Evolutionary conservation across 2,888 invertebrate species (phyloP), one percentile per base, ranked within the genome.

Genomic region (Scaptomyza polygonia): DNA sequence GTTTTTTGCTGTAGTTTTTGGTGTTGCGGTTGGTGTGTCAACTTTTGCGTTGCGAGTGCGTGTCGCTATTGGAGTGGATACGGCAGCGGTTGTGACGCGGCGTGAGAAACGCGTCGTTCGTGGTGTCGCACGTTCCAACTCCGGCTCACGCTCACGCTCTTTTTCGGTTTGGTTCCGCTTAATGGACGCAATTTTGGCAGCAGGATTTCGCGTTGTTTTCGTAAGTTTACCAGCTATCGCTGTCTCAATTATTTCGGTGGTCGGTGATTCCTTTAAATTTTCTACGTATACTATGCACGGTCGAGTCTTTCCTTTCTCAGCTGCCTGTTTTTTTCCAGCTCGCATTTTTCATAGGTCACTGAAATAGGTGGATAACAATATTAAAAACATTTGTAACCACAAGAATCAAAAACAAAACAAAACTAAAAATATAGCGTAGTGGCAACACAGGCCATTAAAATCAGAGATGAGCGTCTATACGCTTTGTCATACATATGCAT

Each of bases 271-370:
- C 42, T 69, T 66, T 12, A 91, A 73, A 66, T 90, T 90, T 55
- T 89, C 89, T n/a, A 91, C 71, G 36, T 89, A 89, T 42, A 91
- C 90, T 62, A 91, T 89, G 79, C 91, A 91, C 48, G 90, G 77
- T 67, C 91, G 90, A 48, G 90, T 90, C 73, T 87, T 82, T 76
- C 74, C 88, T 87, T 52, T 78, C 73, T 71, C 85, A 48, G 73
- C 70, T 66, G 68, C 79, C 54, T 69, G 61, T 69, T 86, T 90
- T 76, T 88, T 89, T 64, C 89, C 90, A 67, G 83, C 81, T 78
- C 90, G 91, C 91, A 91, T 91, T 74, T 89, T 90, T 88, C 72
- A 83, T 79, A 70, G 49, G 67, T 72, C 67, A 71, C 80, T 88
- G 61, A 11, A 68, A 68, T 66, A 55, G 27, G 39, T 57, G 29